A percentile compares a stretch with the other conserved stretches of the same genome.
These are phyloP conservation scores for Diacarnus erythraeanus DNA, from an alignment of 37 sponge, comb jelly and placozoan species.

Conservation along the genomic window DNA sequence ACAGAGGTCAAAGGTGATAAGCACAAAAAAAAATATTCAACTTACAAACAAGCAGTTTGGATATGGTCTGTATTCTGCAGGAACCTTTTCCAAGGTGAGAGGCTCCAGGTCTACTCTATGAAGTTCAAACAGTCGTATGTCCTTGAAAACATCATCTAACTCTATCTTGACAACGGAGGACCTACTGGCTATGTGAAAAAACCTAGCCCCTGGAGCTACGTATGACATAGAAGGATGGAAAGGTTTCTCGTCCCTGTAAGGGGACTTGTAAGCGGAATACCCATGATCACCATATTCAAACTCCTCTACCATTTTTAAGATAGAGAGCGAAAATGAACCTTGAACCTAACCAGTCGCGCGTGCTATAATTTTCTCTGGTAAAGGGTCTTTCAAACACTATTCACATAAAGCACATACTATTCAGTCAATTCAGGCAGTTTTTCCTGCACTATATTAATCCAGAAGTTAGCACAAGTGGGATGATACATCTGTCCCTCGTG, in stretches of 20 bases:
- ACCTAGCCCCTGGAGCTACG: conserved; percentile 4
- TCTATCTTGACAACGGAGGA: conserved; percentile 14
- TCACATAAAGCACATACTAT: neutral
- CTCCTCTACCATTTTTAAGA: too few relatives aligned
- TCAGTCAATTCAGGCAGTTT: conserved; percentile 20
- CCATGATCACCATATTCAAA: neutral
- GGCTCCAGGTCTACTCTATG: conserved; percentile 4
- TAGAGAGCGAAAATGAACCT: too few relatives aligned
- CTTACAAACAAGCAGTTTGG: conserved; percentile 44
- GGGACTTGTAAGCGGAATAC: neutral
- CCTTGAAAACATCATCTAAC: conserved; percentile 7
- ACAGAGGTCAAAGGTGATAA: neutral
- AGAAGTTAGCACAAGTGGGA: conserved; percentile 49
- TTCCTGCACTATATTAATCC: conserved; percentile 27
- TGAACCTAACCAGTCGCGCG: too few relatives aligned
- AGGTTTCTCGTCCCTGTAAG: neutral
- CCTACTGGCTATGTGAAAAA: neutral
- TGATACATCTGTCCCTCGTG: conserved; percentile 43
- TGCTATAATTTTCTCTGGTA: too few relatives aligned
- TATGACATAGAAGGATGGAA: neutral
- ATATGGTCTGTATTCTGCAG: conserved; percentile 23
- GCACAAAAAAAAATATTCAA: neutral
- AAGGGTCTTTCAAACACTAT: too few relatives aligned
- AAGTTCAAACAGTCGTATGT: conserved; percentile 17
- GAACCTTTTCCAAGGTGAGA: conserved; percentile 25